Evolutionary conservation across 2,888 invertebrate genomes (phyloP).

Genomic region (Tetropium fuscum): DNA sequence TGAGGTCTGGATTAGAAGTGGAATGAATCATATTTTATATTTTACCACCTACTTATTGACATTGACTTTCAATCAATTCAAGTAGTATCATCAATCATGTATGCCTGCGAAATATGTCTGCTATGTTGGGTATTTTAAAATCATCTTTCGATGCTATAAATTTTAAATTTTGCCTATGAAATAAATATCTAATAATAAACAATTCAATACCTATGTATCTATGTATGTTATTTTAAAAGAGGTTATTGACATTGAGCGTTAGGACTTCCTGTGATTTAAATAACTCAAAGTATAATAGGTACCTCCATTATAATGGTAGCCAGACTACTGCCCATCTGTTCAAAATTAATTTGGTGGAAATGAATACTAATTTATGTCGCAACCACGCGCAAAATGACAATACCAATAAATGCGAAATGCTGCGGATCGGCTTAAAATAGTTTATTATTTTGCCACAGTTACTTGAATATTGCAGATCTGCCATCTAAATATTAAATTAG

Average conservation of each 20-base stretch:
- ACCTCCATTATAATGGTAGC: slow-evolving; percentile 11
- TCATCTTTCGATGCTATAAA: slow-evolving; percentile 5
- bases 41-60: too few relatives aligned
- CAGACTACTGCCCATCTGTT: slow-evolving; percentile 18
- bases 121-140: too few relatives aligned
- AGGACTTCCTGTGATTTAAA: slow-evolving; percentile 17
- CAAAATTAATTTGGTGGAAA: slow-evolving; percentile 10
- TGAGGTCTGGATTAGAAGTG: too few relatives aligned
- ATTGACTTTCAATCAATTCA: too few relatives aligned
- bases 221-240: slow-evolving; percentile 15
- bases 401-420: slow-evolving; percentile 2
- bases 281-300: too few relatives aligned
- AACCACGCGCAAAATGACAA: slow-evolving; percentile 8
- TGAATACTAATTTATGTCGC: slow-evolving; percentile 12
- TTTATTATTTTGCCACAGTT: too few relatives aligned
- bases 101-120: too few relatives aligned
- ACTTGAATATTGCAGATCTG: background rate
- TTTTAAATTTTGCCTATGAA: background rate
- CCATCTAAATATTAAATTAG: too few relatives aligned
- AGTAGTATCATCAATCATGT: too few relatives aligned
- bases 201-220: slow-evolving; percentile 9
- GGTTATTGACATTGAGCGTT: slow-evolving; percentile 21
- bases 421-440: background rate
- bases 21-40: too few relatives aligned
- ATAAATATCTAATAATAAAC: slow-evolving; percentile 13